Evolutionary conservation across 2,113 vertebrate genomes (phyloP).

Genomic region (Agapornis roseicollis): DNA sequence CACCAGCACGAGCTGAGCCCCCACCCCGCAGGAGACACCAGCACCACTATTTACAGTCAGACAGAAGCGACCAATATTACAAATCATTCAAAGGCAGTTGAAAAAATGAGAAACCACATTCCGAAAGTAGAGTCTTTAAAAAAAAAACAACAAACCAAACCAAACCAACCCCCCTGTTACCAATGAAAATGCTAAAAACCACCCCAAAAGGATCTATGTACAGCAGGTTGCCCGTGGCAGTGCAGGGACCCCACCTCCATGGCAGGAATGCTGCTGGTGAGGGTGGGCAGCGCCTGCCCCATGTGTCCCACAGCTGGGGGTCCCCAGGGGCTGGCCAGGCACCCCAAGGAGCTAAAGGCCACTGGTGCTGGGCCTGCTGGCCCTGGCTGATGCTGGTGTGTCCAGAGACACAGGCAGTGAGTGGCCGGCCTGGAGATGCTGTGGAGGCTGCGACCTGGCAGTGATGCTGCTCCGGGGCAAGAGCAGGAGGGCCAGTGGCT

Average conservation of each 20-base stretch:
- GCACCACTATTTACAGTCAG: conserved; percentile 55
- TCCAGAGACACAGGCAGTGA: conserved; percentile 52
- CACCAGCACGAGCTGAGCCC: not conserved
- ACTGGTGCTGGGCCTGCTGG: conserved; percentile 24
- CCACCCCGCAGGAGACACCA: not conserved
- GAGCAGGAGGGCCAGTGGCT: conserved; percentile 37
- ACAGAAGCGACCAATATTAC: conserved; percentile 49
- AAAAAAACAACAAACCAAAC: not conserved
- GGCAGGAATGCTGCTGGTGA: conserved; percentile 32
- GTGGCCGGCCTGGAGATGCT: not conserved
- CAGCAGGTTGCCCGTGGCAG: conserved; percentile 53
- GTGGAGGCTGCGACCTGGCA: conserved; percentile 43
- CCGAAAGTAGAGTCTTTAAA: conserved; percentile 69
- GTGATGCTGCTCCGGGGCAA: not conserved
- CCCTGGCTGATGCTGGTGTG: conserved; percentile 43
- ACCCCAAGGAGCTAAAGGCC: conserved; percentile 11
- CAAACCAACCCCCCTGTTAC: conserved; percentile 33
- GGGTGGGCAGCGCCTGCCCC: not conserved
- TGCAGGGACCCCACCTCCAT: not conserved
- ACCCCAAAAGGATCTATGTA: conserved; percentile 70
- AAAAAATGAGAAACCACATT: conserved; percentile 76
- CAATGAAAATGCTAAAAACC: conserved; percentile 74
- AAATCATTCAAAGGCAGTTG: conserved; percentile 65
- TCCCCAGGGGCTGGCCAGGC: not conserved
- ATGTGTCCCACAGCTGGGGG: not conserved